Evolutionary conservation across 2,797 vertebrate genomes (phyloP).

Genomic region (Cyprinella venusta): DNA sequence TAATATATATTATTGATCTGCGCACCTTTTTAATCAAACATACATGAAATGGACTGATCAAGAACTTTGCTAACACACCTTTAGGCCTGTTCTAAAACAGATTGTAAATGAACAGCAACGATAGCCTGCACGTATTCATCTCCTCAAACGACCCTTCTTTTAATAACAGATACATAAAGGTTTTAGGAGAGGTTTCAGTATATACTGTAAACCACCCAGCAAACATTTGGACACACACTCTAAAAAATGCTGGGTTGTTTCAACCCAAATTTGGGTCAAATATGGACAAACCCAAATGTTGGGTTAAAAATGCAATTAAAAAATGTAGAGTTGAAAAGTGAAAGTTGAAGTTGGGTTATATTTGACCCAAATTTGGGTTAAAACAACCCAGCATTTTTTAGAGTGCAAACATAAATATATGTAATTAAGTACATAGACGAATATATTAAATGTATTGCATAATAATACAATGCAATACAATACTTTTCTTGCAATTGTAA

Average conservation of each 20-base stretch:
- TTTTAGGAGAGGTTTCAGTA: neutral
- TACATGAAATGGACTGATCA: conserved; percentile 47
- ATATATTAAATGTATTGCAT: too few relatives aligned
- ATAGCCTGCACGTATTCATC: neutral
- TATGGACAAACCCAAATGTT: too few relatives aligned
- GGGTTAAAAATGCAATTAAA: too few relatives aligned
- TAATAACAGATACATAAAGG: neutral
- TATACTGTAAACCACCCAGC: neutral
- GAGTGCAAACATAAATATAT: too few relatives aligned
- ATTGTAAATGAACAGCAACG: conserved; percentile 30
- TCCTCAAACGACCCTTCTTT: neutral
- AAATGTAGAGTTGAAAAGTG: too few relatives aligned
- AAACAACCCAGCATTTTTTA: too few relatives aligned
- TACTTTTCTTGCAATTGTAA: too few relatives aligned
- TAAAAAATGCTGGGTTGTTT: too few relatives aligned
- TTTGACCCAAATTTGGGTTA: too few relatives aligned
- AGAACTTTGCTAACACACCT: conserved; percentile 47
- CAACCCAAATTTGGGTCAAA: too few relatives aligned
- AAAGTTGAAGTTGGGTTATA: too few relatives aligned
- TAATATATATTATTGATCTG: conserved; percentile 70
- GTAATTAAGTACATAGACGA: neutral
- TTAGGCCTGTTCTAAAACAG: conserved; percentile 25
- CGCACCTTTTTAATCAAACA: conserved; percentile 75
- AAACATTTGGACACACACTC: neutral
- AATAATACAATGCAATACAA: too few relatives aligned